Base-by-base conservation (phyloP, 1,140 invertebrate genomes). In the Zaprionus taronus region DNA sequence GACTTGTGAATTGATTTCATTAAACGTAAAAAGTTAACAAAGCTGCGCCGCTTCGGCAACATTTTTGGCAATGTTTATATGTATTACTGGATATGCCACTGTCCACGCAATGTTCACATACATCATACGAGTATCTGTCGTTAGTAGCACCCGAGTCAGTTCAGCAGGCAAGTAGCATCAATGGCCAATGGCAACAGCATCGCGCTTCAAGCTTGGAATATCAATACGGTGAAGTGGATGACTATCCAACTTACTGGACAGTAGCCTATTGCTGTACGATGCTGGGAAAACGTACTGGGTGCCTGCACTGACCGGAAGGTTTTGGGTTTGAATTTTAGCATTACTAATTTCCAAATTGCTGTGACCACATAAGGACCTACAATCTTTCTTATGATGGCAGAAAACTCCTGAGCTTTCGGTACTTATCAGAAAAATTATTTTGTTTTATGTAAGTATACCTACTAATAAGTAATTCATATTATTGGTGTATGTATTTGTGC, bases 1-100 rank as follows among this genome's bases (percentile, higher is more conserved):
- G 91, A 92, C 91, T 92, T 92, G 91, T 92, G 80, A 92, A 92
- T 92, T 92, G 91, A 92, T 92, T 92, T 92, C 91, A 92, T 92
- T 92, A 90, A 90, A 92, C 85, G 89, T 86, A 90, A 90, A 90
- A 90, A 90, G 85, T 90, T 90, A 85, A 89, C 85, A 89, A 89
- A 89, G 79, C 81, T 73, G 68, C 80, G 74, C 77, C 68, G 77
- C 68, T 31, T 51, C 38, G 60, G 69, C 72, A 72, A 86, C 77
- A 81, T 75, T 89, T 89, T 89, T 81, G 83, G 77, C 84, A 79
- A 80, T 71, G 72, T 83, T 80, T 84, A 85, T 89, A 82, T 89
- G 22, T 51, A 51, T 51, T 24, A 17, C 24, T 51, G 24, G 12
- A 22, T 55, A 55, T 26, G 69, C 69, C 72, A 49, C 72, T 58